Percentiles rank a stretch among this genome's conserved stretches.
phyloP scores from a whole-genome alignment of 2,888 invertebrate species.

The Bedellia somnulentella region DNA sequence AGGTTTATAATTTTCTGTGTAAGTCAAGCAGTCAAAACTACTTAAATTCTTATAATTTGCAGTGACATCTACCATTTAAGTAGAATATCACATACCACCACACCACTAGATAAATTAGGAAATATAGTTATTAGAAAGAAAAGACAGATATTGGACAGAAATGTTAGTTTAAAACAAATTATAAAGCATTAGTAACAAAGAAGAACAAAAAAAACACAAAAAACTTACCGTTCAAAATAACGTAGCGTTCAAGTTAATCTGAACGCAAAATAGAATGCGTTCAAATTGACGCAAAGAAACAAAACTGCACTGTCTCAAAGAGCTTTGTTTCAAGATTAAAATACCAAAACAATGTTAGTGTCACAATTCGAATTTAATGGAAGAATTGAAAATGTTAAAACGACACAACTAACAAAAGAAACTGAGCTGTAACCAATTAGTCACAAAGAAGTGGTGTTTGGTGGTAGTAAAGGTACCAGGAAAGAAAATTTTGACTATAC shows the following conservation, averaged over 20 bases:
- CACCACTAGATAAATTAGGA: constrained; percentile 40
- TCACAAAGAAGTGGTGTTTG: constrained; percentile 42
- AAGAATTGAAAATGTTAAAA: constrained; percentile 18
- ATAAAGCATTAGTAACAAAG: constrained; percentile 29
- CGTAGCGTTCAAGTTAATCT: too few relatives aligned
- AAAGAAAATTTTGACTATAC: constrained; percentile 15
- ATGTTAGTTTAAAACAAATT: constrained; percentile 17
- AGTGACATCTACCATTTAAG: constrained; percentile 3
- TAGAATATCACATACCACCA: constrained; percentile 33
- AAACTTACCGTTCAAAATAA: constrained; percentile 46
- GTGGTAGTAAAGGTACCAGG: constrained; percentile 25
- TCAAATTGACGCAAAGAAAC: too few relatives aligned
- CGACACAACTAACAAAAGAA: constrained; percentile 14
- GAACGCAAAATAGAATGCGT: too few relatives aligned
- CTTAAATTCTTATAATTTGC: too few relatives aligned
- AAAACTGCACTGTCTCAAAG: too few relatives aligned
- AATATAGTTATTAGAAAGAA: constrained; percentile 12
- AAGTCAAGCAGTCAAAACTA: too few relatives aligned
- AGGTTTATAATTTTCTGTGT: too few relatives aligned
- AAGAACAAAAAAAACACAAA: constrained; percentile 19
- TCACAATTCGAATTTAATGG: too few relatives aligned
- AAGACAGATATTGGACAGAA: constrained; percentile 6
- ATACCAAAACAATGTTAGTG: too few relatives aligned
- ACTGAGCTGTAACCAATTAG: constrained; percentile 51
- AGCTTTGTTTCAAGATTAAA: too few relatives aligned